Base-by-base conservation (phyloP, 2,113 vertebrate genomes). In the Himantopus leucocephalus region DNA sequence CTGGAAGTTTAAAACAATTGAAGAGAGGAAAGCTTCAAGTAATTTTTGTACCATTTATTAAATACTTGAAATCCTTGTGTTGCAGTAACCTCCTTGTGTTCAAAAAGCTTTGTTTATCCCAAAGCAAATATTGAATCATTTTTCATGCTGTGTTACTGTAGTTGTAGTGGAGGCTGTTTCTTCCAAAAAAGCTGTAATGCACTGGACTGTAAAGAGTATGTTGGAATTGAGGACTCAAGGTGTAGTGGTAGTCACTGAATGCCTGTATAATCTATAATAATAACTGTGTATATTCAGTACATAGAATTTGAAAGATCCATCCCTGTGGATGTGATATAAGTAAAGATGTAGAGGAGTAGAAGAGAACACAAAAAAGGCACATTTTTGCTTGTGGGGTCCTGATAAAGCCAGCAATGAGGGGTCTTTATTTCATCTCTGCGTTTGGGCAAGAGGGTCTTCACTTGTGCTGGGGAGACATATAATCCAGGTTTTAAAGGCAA, bases 381-480 rank as follows among this genome's bases (percentile, higher is more conserved):
- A 3, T 3, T 82, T 71, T 67, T 85, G 8, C 26, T 63, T 90
- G 27, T 52, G 19, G 11, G 16, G 8, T 70, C 9, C 35, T 64
- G 9, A 18, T 80, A 53, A 88, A 90, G 45, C 34, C 50, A 45
- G 19, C 41, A 35, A 43, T 9, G 30, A 30, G 23, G 21, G 9
- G 9, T 77, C 73, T 91, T 73, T 39, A 32, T 80, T 91, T 91
- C 26, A 14, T 14, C 20, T 84, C n/a, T 81, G 21, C 29, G 7
- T 89, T 89, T 89, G 53, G 32, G 5, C 39, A 48, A 60, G 59
- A 60, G 14, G 23, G 7, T 63, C n/a, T 73, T 85, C 0, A 1
- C 20, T 90, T 5, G 22, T 0, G 0, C 22, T 76, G 27, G 8
- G 43, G 23, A 66, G 30, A 47, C 24, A 9, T 4, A 10, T 55